Base-by-base conservation (phyloP, 2,797 vertebrate species). In the Eulemur rubriventer region DNA sequence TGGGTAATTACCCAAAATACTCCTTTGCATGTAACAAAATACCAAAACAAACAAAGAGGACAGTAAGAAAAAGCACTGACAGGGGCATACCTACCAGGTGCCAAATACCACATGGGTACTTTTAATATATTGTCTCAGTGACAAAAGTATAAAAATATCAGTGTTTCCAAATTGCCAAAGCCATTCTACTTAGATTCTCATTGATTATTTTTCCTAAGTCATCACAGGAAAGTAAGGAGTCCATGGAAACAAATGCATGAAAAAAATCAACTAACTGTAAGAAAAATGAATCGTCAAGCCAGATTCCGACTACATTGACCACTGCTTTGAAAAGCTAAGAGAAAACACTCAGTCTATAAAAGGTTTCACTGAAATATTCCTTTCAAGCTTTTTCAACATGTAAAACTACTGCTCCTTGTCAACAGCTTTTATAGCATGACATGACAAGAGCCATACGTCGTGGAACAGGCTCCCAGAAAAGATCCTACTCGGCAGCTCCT, bases 381-480 rank as follows among this genome's bases (percentile, higher is more conserved):
- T 96, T 80, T 38, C 61, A 72, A 93, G 65, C 35, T 3, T 91
- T 88, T 89, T 93, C 79, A 93, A 17, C 95, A 88, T 63, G 96
- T 70, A 52, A 67, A 93, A 93, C 65, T 9, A 82, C 82, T 94
- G 82, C 16, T 94, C 22, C 48, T 85, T 95, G 96, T 96, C 96
- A 97, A 92, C 96, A 84, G 83, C 72, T 90, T 91, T 94, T 35
- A 76, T 0, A 83, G 83, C 33, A 72, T 26, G 70, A 52, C 41
- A 57, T 75, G 92, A 97, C 69, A 65, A 86, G 61, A 70, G 12
- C 82, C 91, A 86, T 14, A 22, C 38, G 7, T 18, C 35, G 16
- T 14, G 72, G 14, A 73, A 22, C 83, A 81, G 69, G n/a, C 61
- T 93, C 63, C 91, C 88, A 43, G 80, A 48, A 78, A 26, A 63